Base-by-base conservation (phyloP, 2,797 vertebrate genomes). In the Oophaga sylvatica region DNA sequence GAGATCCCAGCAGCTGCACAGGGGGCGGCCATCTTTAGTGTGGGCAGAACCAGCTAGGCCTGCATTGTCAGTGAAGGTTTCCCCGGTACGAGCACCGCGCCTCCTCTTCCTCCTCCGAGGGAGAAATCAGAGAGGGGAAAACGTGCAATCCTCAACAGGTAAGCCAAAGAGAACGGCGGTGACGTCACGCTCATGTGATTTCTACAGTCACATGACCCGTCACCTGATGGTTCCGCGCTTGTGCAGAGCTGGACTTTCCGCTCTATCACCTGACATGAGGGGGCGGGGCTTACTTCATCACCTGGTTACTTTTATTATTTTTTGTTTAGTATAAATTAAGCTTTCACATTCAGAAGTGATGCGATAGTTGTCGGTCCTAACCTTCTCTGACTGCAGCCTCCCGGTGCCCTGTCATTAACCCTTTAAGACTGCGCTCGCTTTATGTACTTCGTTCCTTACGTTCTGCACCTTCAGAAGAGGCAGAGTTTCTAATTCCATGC, bases 1-100 rank as follows among this genome's bases (percentile, higher is more conserved):
- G 7, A 19, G 70, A 73, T 41, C 35, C 70, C 31, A 35, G 17
- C 65, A 13, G 67, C 29, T 17, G 29, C 29, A 12, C 4, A 16
- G 17, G 63, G 48, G 62, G 19, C 63, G 12, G 68, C 78, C 85
- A 87, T 87, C 20, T 75, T 84, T 26, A 45, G 15, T 87, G 79
- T 1, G 57, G 67, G 79, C 63, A 45, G 68, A 57, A 17, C 19
- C 71, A 11, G 20, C 71, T 19, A 19, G 6, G 7, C 35, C 20
- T 11, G 31, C 35, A 71, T 22, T 11, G 22, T 1, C 62, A 3
- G 16, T 10, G 35, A 22, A 45, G 22, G 15, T 3, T 10, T 45
- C 11, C 48, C 31, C 16, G 2, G 19, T 19, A 73, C 16, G 7
- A 20, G 8, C 41, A 20, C 19, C 45, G 71, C 35, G 71, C 31